Base-by-base conservation (phyloP, 2,797 vertebrate genomes). In the Tenualosa thibaudeaui region DNA sequence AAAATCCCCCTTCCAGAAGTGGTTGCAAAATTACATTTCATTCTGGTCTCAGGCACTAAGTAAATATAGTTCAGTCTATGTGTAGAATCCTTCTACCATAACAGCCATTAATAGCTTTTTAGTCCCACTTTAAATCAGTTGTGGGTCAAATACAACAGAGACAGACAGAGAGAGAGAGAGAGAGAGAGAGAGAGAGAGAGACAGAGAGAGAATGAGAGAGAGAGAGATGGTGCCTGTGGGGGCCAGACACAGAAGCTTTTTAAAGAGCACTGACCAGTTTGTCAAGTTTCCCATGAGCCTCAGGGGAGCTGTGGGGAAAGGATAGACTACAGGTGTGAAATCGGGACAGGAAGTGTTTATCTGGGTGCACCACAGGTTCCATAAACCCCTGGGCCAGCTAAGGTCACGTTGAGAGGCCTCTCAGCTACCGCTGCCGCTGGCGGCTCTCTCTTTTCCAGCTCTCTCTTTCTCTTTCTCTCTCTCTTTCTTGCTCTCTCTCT, bases 301-400 rank as follows among this genome's bases (percentile, higher is more conserved):
- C 37, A 4, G 56, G 56, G 17, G 26, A 10, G 12, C 43, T 51
- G 19, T 56, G 51, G 24, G 68, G 84, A 86, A 84, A 84, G 40
- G 81, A 75, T 60, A 81, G 62, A 54, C 65, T 78, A 51, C 75
- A 85, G 43, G 54, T 71, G 43, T 86, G 56, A 85, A 81, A 37
- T 84, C 82, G 87, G 84, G 17, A 78, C 84, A 87, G 88, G 88
- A 91, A 85, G 84, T 81, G 50, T 87, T 88, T 86, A 85, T 87
- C 81, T 81, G n/a, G 49, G 83, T 81, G 58, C 83, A 81, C 82
- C 58, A 49, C 62, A 37, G 56, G 65, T 58, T 12, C 49, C 54
- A 75, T 85, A 85, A 87, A 87, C 81, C 85, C 62, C 62, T 12
- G 65, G 43, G 53, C 49, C 82, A 56, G 26, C 50, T 31, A 5